Conservation (phyloP, 2,113 vertebrate species). For the Neolamprologus toae region DNA sequence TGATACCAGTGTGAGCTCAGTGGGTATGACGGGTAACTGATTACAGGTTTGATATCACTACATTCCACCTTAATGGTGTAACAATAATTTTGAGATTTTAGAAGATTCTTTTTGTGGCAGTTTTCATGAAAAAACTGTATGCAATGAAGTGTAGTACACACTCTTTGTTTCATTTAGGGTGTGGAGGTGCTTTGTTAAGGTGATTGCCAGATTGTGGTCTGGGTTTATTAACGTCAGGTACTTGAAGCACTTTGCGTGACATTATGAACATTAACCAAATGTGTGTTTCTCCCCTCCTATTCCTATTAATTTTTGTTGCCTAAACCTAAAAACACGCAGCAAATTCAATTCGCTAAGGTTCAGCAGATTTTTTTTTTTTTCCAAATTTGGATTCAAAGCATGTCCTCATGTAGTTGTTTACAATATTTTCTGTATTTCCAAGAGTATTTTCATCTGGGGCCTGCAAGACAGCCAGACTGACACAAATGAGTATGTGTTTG, state of each 20-base stretch:
- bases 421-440: not conserved
- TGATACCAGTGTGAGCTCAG: not conserved
- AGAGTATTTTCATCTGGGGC: constrained; percentile 16
- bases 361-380: not conserved
- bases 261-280: not conserved
- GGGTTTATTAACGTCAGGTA: not conserved
- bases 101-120: not conserved
- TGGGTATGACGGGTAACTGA: not conserved
- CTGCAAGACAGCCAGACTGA: constrained; percentile 11
- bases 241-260: no score
- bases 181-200: not conserved
- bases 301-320: accelerated
- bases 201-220: not conserved
- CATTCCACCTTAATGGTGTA: not conserved
- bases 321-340: not conserved
- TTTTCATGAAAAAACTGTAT: not conserved
- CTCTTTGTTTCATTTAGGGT: not conserved
- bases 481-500: constrained; percentile 36
- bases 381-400: not conserved
- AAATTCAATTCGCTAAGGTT: not conserved
- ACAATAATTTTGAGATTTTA: not conserved
- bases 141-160: not conserved
- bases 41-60: not conserved
- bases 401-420: not conserved
- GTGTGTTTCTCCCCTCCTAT: not conserved